A percentile compares a stretch with the other conserved stretches of the same genome.
Evolutionary conservation across 2,888 invertebrate genomes (phyloP).

Genomic region (Chymomyza procnemis): DNA sequence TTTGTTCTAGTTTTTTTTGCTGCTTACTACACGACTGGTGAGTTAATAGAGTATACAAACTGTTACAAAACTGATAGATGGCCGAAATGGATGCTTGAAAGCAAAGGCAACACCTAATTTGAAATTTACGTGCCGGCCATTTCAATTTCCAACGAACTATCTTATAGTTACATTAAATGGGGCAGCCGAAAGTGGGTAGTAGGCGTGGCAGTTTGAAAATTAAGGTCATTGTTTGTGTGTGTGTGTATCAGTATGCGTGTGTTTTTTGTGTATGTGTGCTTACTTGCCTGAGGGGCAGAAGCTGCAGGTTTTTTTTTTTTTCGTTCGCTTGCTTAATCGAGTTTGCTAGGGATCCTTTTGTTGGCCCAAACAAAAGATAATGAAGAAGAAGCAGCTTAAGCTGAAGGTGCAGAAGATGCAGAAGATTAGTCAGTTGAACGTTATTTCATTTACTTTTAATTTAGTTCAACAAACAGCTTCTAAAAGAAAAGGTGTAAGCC

Average conservation of each 20-base stretch:
- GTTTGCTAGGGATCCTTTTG: background rate
- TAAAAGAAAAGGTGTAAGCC: background rate
- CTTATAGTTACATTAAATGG: slow-evolving; percentile 14
- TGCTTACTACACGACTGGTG: background rate
- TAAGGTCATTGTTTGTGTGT: background rate
- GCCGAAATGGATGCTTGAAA: background rate
- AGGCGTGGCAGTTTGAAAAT: slow-evolving; percentile 8
- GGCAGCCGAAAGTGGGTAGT: background rate
- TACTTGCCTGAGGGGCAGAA: slow-evolving; percentile 24
- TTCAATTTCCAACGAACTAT: slow-evolving; percentile 24
- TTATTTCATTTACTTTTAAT: slow-evolving; percentile 68
- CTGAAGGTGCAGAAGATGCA: too few relatives aligned
- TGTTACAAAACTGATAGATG: background rate
- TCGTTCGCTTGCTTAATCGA: slow-evolving; percentile 24
- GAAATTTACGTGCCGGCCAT: slow-evolving; percentile 45
- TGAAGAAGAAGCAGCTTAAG: background rate
- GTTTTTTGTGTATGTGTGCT: slow-evolving; percentile 21
- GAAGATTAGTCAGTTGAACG: slow-evolving; percentile 39
- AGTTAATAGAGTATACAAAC: background rate
- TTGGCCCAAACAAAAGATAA: background rate
- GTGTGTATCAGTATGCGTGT: slow-evolving; percentile 18
- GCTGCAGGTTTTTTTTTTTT: slow-evolving; percentile 28
- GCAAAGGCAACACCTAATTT: slow-evolving; percentile 31
- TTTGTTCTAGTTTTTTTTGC: background rate
- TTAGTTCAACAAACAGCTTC: slow-evolving; percentile 27